Base-by-base conservation (phyloP, 2,797 vertebrate species). In the Acestrorhynchus altus region DNA sequence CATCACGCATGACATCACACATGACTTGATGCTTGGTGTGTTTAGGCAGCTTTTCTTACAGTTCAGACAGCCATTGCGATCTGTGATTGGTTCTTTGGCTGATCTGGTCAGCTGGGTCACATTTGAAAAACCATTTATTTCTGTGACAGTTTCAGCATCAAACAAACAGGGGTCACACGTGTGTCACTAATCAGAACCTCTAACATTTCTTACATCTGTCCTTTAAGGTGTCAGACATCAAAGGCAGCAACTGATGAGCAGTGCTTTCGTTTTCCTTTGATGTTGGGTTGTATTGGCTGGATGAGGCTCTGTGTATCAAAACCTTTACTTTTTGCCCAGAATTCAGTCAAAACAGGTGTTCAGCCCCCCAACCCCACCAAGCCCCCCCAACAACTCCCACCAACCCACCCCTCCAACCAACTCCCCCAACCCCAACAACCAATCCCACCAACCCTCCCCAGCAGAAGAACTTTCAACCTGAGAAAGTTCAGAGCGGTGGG, bases 401-500 rank as follows among this genome's bases (percentile, higher is more conserved):
- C 31, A 35, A 35, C 31, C 6, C 2, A 35, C 31, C 31, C 31
- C 22, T 76, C 76, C 76, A 60, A 79, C 52, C 56, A 35, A 56
- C 31, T 35, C 6, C n/a, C n/a, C 6, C 31, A 6, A 35, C 31
- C 31, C n/a, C n/a, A n/a, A n/a, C n/a, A n/a, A n/a, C n/a, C n/a
- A n/a, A n/a, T n/a, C n/a, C n/a, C n/a, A n/a, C n/a, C n/a, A n/a
- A n/a, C 31, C 12, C 13, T 46, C 44, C 44, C 16, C 12, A 44
- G 57, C 26, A 15, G 44, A 84, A 72, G 56, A 0, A 78, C 64
- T 24, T 69, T 52, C 73, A 65, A 81, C 80, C 80, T 31, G 56
- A 12, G 56, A 22, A 11, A 35, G 59, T 31, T 26, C 24, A n/a
- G n/a, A n/a, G n/a, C n/a, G n/a, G n/a, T n/a, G n/a, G n/a, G n/a